phyloP scores from a whole-genome alignment of 2,113 vertebrate genomes.

The human (Homo sapiens) region GRCh38 chr21:9737501-9738000 shows the following conservation, averaged over 20 bases:
- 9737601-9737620: not conserved
- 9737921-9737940: not conserved
- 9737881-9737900: not conserved
- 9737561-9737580: too few species aligned
- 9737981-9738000: not conserved
- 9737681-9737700: not conserved
- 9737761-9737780: not conserved
- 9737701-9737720: not conserved
- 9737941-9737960: not conserved
- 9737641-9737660: conserved; percentile 1
- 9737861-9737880: not conserved
- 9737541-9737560: too few species aligned
- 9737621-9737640: not conserved
- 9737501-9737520: too few species aligned
- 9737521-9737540: too few species aligned
- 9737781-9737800: not conserved
- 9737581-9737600: too few species aligned
- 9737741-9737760: not conserved
- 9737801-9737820: not conserved
- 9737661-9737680: not conserved
- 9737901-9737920: accelerated
- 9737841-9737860: not conserved
- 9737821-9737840: not conserved
- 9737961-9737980: not conserved
- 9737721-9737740: not conserved